phyloP scores from a whole-genome alignment of 2,888 invertebrate species.

The Xanthostigma xanthostigma region DNA sequence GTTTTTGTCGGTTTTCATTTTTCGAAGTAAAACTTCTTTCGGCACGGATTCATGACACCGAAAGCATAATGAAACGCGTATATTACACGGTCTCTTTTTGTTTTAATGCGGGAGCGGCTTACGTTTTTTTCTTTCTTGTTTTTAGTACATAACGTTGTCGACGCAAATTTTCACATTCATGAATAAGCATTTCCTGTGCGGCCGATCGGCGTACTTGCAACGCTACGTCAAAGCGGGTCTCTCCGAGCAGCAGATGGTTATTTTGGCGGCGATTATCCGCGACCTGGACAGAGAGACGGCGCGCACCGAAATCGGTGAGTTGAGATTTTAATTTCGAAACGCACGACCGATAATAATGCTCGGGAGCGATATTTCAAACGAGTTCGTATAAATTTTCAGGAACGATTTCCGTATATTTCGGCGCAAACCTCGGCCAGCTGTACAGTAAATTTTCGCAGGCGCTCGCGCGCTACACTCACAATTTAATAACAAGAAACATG shows the following conservation, averaged over 20 bases:
- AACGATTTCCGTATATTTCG: conserved; percentile 61
- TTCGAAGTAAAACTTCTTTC: no score
- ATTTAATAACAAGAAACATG: conserved; percentile 56
- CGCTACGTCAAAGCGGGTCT: conserved; percentile 55
- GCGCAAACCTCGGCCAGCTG: conserved; percentile 49
- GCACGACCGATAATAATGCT: neutral
- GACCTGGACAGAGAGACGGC: conserved; percentile 85
- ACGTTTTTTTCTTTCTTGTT: conserved; percentile 3
- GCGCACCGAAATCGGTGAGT: conserved; percentile 53
- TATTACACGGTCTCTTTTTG: no score
- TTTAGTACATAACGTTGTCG: conserved; percentile 70
- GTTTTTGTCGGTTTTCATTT: no score
- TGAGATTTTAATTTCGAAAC: neutral
- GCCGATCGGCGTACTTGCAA: conserved; percentile 50
- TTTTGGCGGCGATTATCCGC: conserved; percentile 74
- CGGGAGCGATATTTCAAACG: no score
- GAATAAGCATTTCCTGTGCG: conserved; percentile 64
- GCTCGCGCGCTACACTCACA: conserved; percentile 65
- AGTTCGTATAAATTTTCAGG: conserved; percentile 26
- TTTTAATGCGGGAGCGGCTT: no score
- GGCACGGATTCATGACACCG: no score
- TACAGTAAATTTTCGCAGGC: conserved; percentile 65
- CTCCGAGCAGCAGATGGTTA: conserved; percentile 77
- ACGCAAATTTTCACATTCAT: conserved; percentile 77
- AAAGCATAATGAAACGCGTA: no score